Evolutionary conservation across 92 coral and sea anemone genomes (phyloP).

Genomic region (Hydrozoanthus gracilis): DNA sequence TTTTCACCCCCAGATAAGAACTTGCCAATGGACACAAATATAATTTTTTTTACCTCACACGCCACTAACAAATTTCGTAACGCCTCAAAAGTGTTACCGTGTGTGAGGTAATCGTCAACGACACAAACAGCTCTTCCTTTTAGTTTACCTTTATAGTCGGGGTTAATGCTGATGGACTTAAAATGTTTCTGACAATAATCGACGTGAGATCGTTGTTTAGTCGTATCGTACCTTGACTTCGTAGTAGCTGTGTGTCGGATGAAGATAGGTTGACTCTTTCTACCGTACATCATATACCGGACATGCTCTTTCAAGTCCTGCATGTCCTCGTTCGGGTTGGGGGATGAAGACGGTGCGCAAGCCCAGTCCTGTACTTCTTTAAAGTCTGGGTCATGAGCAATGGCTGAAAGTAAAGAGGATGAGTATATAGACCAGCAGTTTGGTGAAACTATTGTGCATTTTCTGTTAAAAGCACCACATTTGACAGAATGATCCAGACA

Average conservation of each 20-base stretch:
- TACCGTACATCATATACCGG: constrained; percentile 52
- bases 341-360: constrained; percentile 54
- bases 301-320: constrained; percentile 51
- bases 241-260: constrained; percentile 18
- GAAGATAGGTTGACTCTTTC: constrained; percentile 46
- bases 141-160: constrained; percentile 32
- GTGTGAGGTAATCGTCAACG: constrained; percentile 50
- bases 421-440: not conserved
- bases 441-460: not conserved
- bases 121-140: constrained; percentile 62
- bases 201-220: not conserved
- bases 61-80: constrained; percentile 49
- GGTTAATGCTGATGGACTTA: constrained; percentile 39
- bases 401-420: constrained; percentile 39
- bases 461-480: too few relatives aligned
- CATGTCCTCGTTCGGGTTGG: constrained; percentile 28
- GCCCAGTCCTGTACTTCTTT: constrained; percentile 66
- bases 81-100: constrained; percentile 50
- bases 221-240: constrained; percentile 40
- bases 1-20: not conserved
- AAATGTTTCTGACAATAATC: constrained; percentile 60
- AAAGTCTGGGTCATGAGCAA: constrained; percentile 56
- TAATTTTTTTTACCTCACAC: constrained; percentile 48
- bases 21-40: constrained; percentile 64
- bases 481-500: too few relatives aligned